phyloP scores from a whole-genome alignment of 2,113 vertebrate species.

The Leucopsar rothschildi region DNA sequence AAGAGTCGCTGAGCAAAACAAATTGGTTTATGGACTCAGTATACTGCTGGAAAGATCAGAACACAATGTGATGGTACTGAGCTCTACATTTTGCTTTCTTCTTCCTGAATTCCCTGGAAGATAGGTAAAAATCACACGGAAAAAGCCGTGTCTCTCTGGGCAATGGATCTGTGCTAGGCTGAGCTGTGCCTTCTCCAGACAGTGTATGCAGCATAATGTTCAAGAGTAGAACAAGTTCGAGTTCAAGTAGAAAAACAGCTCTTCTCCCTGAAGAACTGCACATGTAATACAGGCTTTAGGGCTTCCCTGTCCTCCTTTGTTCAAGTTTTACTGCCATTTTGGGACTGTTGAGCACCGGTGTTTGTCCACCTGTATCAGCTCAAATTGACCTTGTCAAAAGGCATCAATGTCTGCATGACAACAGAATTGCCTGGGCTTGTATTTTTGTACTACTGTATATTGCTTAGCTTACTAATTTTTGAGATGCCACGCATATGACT shows the following conservation, averaged over 20 bases:
- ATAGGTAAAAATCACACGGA: neutral
- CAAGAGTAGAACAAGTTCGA: neutral
- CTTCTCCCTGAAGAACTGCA: neutral
- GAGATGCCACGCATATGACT: neutral
- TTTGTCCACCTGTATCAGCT: neutral
- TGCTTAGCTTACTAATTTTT: neutral
- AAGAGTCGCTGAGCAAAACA: fast-evolving
- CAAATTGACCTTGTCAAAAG: neutral
- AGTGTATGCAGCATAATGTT: neutral
- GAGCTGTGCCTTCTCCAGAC: neutral
- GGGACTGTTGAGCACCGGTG: neutral
- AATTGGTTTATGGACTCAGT: neutral
- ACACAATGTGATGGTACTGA: neutral
- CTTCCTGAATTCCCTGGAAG: neutral
- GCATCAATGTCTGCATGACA: neutral
- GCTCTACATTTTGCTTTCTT: neutral
- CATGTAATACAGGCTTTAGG: neutral
- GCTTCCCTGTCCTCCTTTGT: neutral
- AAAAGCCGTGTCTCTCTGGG: neutral
- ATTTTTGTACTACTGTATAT: neutral
- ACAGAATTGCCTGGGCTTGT: neutral
- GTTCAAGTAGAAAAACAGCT: too few species aligned
- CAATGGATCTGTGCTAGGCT: fast-evolving
- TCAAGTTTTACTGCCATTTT: neutral
- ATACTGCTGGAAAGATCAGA: neutral